These are phyloP conservation scores for Pseudomyrmex flavicornis DNA, from an alignment of 1,140 invertebrate species.

Conservation along the genomic window DNA sequence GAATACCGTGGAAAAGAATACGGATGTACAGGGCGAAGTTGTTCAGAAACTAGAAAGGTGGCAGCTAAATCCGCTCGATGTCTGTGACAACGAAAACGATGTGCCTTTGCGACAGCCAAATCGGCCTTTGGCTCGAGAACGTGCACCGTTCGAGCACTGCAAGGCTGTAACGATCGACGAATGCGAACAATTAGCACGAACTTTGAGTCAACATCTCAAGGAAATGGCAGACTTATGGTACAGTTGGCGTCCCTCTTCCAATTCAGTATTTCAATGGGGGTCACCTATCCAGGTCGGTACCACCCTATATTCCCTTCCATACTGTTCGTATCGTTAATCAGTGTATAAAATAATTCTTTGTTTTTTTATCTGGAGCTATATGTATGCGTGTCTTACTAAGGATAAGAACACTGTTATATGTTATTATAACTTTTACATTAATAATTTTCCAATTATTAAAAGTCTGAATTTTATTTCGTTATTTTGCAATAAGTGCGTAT, in stretches of 20 bases:
- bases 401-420: neutral
- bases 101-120: slow-evolving; percentile 63
- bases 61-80: slow-evolving; percentile 64
- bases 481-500: neutral
- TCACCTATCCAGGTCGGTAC: slow-evolving; percentile 80
- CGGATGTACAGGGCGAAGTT: slow-evolving; percentile 24
- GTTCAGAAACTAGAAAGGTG: slow-evolving; percentile 55
- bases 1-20: slow-evolving; percentile 1
- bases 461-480: neutral
- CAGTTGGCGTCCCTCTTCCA: slow-evolving; percentile 47
- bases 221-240: slow-evolving; percentile 68
- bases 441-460: neutral
- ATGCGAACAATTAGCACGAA: slow-evolving; percentile 57
- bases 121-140: slow-evolving; percentile 36
- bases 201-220: slow-evolving; percentile 68
- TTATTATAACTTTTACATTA: neutral
- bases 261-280: slow-evolving; percentile 74
- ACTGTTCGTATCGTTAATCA: slow-evolving; percentile 63
- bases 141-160: slow-evolving; percentile 54
- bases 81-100: slow-evolving; percentile 57
- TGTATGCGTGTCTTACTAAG: too few relatives aligned
- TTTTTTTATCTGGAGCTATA: neutral
- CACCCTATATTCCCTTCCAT: slow-evolving; percentile 69
- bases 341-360: slow-evolving; percentile 14
- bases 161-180: slow-evolving; percentile 51